These are phyloP conservation scores for Hermetia illucens DNA, from an alignment of 1,140 invertebrate genomes.

Conservation along the genomic window DNA sequence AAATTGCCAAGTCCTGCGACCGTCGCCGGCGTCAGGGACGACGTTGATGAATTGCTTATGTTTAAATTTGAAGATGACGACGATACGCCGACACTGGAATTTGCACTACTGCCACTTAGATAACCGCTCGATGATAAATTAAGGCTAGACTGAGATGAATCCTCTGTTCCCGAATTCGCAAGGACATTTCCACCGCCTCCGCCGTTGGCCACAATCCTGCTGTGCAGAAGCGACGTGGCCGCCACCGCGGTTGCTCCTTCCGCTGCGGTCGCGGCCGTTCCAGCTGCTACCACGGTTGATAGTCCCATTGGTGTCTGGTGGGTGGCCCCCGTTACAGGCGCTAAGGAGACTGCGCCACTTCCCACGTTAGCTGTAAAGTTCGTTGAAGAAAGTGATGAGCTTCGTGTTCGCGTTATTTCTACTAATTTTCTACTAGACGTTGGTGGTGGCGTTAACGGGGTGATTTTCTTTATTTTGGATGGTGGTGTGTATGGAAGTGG, in stretches of 20 bases:
- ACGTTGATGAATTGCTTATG: not conserved
- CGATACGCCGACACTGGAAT: constrained; percentile 3
- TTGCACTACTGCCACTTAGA: constrained; percentile 4
- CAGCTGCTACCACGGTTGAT: constrained; percentile 4
- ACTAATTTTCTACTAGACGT: constrained; percentile 17
- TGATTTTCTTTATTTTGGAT: too few species aligned
- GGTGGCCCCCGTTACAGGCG: too few species aligned
- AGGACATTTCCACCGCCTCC: constrained; percentile 4
- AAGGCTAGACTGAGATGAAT: constrained; percentile 7
- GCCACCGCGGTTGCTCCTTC: constrained; percentile 6
- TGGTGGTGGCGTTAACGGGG: constrained; percentile 23
- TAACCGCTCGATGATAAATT: constrained; percentile 6
- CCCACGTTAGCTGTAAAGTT: constrained; percentile 20
- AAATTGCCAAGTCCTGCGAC: not conserved
- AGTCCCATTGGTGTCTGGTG: not conserved
- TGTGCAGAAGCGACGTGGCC: constrained; percentile 6
- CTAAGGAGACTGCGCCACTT: not conserved
- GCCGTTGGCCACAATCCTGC: constrained; percentile 1
- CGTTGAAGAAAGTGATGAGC: constrained; percentile 24
- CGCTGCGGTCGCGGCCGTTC: constrained; percentile 1
- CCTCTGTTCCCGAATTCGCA: not conserved
- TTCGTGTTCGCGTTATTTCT: constrained; percentile 19
- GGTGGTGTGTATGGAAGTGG: too few species aligned
- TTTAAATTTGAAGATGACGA: constrained; percentile 3
- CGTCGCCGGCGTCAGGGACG: constrained; percentile 1